phyloP scores from a whole-genome alignment of 2,888 invertebrate species.

The Caenorhabditis angaria region DNA sequence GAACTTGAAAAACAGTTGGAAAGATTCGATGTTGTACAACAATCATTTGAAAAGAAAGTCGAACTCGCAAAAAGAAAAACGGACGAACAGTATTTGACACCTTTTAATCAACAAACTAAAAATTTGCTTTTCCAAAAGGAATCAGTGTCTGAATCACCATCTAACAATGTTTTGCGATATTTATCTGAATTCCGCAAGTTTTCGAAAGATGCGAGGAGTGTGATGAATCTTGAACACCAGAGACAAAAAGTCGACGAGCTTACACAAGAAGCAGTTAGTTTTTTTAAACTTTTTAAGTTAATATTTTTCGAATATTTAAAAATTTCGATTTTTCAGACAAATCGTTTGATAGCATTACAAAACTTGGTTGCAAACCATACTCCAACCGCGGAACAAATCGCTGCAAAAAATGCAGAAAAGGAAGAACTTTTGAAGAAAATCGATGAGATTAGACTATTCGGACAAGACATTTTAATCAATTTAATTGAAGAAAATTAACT shows the following conservation, averaged over 20 bases:
- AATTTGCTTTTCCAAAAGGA: not conserved
- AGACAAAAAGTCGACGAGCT: not conserved
- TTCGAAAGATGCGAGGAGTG: not conserved
- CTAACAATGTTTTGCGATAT: not conserved
- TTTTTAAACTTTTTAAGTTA: not conserved
- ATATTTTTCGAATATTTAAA: too few species aligned
- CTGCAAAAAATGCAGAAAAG: too few species aligned
- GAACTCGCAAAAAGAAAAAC: not conserved
- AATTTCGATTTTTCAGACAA: too few species aligned
- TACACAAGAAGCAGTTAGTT: not conserved
- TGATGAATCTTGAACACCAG: not conserved
- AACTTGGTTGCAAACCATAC: too few species aligned
- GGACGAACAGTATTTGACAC: not conserved
- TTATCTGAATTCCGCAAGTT: not conserved
- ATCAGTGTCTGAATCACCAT: not conserved
- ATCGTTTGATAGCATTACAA: too few species aligned
- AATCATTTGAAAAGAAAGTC: not conserved
- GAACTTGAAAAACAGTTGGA: not conserved
- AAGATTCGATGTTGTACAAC: not conserved
- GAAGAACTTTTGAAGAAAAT: too few species aligned
- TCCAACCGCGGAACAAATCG: too few species aligned
- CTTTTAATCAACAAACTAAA: not conserved
- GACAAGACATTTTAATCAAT: too few species aligned
- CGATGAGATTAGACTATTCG: too few species aligned
- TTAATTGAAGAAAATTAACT: too few species aligned